These are phyloP conservation scores for Lethrus apterus DNA, from an alignment of 1,140 invertebrate species.

Conservation along the genomic window DNA sequence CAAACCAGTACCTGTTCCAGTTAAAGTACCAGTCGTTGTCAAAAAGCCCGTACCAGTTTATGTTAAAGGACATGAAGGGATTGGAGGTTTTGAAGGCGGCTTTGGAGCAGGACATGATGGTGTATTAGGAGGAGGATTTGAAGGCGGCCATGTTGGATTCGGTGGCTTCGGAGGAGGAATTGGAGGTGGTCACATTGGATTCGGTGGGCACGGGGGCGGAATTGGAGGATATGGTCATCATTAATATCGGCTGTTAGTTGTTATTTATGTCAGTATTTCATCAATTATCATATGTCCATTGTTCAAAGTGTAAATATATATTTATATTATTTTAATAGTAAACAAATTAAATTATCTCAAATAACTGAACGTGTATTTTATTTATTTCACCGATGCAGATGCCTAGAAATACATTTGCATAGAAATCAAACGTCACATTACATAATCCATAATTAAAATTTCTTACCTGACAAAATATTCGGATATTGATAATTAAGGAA, in stretches of 20 bases:
- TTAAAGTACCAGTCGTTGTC: slow-evolving; percentile 43
- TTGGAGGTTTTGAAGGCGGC: slow-evolving; percentile 17
- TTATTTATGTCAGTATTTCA: slow-evolving; percentile 1
- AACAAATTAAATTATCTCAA: slow-evolving; percentile 9
- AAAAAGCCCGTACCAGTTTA: slow-evolving; percentile 53
- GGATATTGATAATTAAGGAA: too few species aligned
- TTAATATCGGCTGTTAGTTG: slow-evolving; percentile 5
- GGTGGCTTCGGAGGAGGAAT: slow-evolving; percentile 24
- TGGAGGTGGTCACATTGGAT: not conserved
- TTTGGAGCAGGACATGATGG: slow-evolving; percentile 15
- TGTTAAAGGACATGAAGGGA: slow-evolving; percentile 32
- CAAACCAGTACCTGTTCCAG: slow-evolving; percentile 45
- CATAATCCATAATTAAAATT: too few species aligned
- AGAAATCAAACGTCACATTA: not conserved
- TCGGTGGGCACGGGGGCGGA: slow-evolving; percentile 4
- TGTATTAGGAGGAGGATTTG: slow-evolving; percentile 14
- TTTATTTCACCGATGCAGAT: too few species aligned
- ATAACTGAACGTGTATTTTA: too few species aligned
- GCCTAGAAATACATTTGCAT: not conserved
- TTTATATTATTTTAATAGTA: slow-evolving; percentile 10
- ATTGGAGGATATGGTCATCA: slow-evolving; percentile 5
- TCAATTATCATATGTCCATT: not conserved
- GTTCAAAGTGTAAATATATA: slow-evolving; percentile 1
- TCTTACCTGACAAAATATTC: too few species aligned
- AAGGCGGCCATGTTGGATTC: slow-evolving; percentile 11